These are phyloP conservation scores for Cebus imitator DNA, from an alignment of 2,113 vertebrate genomes.

Conservation along the genomic window DNA sequence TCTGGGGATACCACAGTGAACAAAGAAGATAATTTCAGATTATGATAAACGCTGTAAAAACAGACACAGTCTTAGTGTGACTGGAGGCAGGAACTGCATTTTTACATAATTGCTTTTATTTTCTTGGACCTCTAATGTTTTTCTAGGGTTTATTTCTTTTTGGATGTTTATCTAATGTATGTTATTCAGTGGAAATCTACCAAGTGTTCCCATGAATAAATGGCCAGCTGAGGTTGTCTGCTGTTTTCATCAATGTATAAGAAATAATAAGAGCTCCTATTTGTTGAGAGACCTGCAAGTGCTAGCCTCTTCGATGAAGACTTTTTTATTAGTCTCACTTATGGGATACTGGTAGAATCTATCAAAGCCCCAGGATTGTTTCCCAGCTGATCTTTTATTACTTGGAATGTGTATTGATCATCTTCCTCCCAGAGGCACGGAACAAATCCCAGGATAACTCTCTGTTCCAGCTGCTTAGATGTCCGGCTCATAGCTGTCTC, in stretches of 20 bases:
- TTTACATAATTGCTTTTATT: not conserved
- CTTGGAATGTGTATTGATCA: not conserved
- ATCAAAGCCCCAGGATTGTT: not conserved
- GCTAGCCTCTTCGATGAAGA: not conserved
- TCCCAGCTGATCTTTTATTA: not conserved
- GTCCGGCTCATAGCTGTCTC: not conserved
- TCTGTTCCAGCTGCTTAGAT: not conserved
- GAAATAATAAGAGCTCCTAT: not conserved
- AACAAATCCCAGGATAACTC: not conserved
- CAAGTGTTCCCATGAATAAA: not conserved
- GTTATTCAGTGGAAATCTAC: not conserved
- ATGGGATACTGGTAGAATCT: not conserved
- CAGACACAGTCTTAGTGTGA: not conserved
- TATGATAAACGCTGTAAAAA: not conserved
- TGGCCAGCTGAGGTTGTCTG: not conserved
- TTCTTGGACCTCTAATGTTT: not conserved
- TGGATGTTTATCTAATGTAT: not conserved
- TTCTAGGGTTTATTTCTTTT: conserved; percentile 14
- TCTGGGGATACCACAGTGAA: not conserved
- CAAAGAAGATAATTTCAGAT: not conserved
- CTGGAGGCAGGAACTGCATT: not conserved
- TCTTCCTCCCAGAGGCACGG: not conserved
- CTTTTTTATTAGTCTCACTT: not conserved
- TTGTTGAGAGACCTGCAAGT: not conserved
- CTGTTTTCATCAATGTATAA: not conserved